Evolutionary conservation across 1,140 invertebrate genomes (phyloP), one percentile per base, ranked within the genome.

Genomic region (Drosophila sechellia): DNA sequence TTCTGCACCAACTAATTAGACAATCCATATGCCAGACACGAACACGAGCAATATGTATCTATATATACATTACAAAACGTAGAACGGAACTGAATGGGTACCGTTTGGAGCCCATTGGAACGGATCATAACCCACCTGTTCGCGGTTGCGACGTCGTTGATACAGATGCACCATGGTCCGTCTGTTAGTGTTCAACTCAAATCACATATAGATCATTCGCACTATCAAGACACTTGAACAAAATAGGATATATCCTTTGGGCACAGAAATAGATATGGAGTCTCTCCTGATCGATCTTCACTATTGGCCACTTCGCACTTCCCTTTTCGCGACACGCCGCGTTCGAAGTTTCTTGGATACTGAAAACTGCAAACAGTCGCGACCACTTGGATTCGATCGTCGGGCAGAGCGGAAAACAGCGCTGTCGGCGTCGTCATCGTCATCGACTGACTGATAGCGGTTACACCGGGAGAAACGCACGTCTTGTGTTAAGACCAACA

Each of bases 151-250:
- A 49, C 83, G 84, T 40, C 83, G 79, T 53, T 87, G 84, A 63
- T 79, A 87, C 15, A 87, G 60, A 58, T 89, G 79, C 73, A 87
- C 83, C 83, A 87, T 87, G 60, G 43, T 81, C 50, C 4, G 10
- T 20, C 12, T 60, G 20, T 27, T 42, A 5, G 3, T n/a, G 15
- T 37, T 20, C 4, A n/a, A 1, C 20, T 25, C 17, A 3, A n/a
- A 10, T 25, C 46, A 52, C 64, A 37, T 8, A 4, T 48, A 0
- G 10, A 31, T 43, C 59, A 45, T 50, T 43, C 15, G 46, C 48
- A 60, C 58, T 39, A 17, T 8, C 22, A 11, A 22, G 15, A 4
- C 25, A 53, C 69, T 17, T 37, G 34, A 50, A 63, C 49, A 57
- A 48, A 46, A 25, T 37, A 4, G 2, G 12, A 34, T 56, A 49